Conservation (phyloP, 1,140 invertebrate species). For the Plectrocnemia conspersa region DNA sequence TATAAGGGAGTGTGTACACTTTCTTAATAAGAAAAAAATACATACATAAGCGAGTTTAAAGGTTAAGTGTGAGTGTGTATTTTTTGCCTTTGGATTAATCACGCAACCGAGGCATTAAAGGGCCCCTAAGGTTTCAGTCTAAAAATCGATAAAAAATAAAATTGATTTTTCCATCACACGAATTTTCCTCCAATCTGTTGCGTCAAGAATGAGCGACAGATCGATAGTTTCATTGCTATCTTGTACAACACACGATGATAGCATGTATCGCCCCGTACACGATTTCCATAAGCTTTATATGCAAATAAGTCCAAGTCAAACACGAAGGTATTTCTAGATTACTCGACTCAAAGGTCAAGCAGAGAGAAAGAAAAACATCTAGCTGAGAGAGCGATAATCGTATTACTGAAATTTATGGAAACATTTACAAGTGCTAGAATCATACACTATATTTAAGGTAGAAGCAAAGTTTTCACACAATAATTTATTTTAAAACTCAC, state of each 20-base stretch:
- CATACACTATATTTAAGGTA: too few species aligned
- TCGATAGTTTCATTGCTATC: too few species aligned
- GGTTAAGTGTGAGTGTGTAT: constrained; percentile 12
- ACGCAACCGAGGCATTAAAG: constrained; percentile 15
- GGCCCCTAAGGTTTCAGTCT: constrained; percentile 6
- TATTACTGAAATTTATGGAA: too few species aligned
- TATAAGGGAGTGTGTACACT: constrained; percentile 5
- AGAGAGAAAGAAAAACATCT: too few species aligned
- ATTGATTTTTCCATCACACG: too few species aligned
- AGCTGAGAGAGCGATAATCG: too few species aligned
- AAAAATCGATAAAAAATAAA: constrained; percentile 14
- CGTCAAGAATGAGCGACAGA: too few species aligned
- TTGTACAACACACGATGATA: background rate
- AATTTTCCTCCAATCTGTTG: too few species aligned
- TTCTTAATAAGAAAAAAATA: constrained; percentile 3
- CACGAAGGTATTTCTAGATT: constrained; percentile 10
- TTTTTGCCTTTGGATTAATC: constrained; percentile 1
- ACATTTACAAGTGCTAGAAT: too few species aligned
- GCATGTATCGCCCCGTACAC: background rate
- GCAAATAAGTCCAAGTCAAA: constrained; percentile 5
- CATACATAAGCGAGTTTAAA: constrained; percentile 8
- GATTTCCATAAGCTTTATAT: constrained; percentile 5
- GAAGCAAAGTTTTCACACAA: too few species aligned
- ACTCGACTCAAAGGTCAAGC: background rate
- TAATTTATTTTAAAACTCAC: too few species aligned